These are phyloP conservation scores for Macrophya alboannulata DNA, from an alignment of 2,888 invertebrate genomes.

Conservation along the genomic window DNA sequence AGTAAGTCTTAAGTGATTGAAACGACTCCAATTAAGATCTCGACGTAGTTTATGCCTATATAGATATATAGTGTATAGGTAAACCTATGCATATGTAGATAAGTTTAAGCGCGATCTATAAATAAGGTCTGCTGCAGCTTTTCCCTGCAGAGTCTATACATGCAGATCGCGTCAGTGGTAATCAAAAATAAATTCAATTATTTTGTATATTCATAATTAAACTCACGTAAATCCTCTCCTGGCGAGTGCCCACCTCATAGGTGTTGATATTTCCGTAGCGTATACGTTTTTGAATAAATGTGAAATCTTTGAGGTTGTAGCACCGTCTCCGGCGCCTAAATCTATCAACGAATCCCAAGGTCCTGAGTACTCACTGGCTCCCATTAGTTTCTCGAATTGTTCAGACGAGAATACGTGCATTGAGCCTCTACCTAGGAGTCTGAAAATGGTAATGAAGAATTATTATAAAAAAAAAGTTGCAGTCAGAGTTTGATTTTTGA, in stretches of 20 bases:
- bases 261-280: conserved; percentile 95
- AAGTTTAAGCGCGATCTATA: too few species aligned
- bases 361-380: conserved; percentile 76
- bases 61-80: too few species aligned
- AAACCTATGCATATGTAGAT: too few species aligned
- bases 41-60: neutral
- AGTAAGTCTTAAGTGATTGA: conserved; percentile 55
- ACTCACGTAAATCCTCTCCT: conserved; percentile 90
- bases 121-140: too few species aligned
- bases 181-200: too few species aligned
- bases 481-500: too few species aligned
- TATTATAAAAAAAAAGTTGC: neutral
- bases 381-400: conserved; percentile 88
- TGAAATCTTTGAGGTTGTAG: conserved; percentile 92
- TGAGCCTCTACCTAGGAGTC: conserved; percentile 93
- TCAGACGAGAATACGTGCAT: conserved; percentile 97
- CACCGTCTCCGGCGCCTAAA: conserved; percentile 98
- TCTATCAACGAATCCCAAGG: conserved; percentile 86
- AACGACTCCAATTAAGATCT: conserved; percentile 54
- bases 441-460: conserved; percentile 79
- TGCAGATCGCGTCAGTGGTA: too few species aligned
- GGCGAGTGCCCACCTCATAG: conserved; percentile 92
- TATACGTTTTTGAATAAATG: conserved; percentile 88
- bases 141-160: too few species aligned
- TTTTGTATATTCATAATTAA: too few species aligned